Evolutionary conservation across 2,888 invertebrate genomes (phyloP), one percentile per base, ranked within the genome.

Genomic region (Lathronympha strigana): DNA sequence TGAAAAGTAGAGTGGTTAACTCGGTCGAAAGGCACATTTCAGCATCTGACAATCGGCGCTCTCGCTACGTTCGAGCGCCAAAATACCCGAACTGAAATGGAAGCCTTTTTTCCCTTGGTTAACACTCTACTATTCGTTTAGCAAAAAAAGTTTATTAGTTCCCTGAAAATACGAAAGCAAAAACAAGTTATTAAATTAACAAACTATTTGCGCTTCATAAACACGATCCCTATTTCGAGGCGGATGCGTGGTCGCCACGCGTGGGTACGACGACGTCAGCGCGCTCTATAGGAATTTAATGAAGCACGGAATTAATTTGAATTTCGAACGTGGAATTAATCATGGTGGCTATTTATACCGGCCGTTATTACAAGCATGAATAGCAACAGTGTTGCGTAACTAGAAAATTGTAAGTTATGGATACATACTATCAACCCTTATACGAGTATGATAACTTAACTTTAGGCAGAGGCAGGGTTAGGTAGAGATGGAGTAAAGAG

Each of bases 241-340:
- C 40, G 45, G 13, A 9, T 53, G 53, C 33, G 53, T 45, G 45
- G 45, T 45, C 45, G 19, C 1, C 45, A 21, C 40, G 17, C 40
- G 9, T 17, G 17, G 40, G 38, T 38, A 15, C 38, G 6, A 28
- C 8, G 57, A 57, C 63, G 57, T 50, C 63, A 63, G 54, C 47
- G 47, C 38, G 38, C 50, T 38, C 61, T 43, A 43, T 57, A 57
- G 63, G 57, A 57, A 63, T 63, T 63, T 63, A 57, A 63, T 57
- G 63, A 63, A 63, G 55, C 63, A 21, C 9, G 40, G 57, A 63
- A 63, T 63, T 63, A 57, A 63, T 63, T 63, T 38, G 55, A 55
- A 47, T 55, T 57, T 63, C 57, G 63, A 63, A 63, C 63, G 63
- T 19, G 50, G 17, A 63, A 63, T 63, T 57, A 50, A 57, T 57